phyloP scores from a whole-genome alignment of 2,888 invertebrate genomes.

The Habrosyne pyritoides region DNA sequence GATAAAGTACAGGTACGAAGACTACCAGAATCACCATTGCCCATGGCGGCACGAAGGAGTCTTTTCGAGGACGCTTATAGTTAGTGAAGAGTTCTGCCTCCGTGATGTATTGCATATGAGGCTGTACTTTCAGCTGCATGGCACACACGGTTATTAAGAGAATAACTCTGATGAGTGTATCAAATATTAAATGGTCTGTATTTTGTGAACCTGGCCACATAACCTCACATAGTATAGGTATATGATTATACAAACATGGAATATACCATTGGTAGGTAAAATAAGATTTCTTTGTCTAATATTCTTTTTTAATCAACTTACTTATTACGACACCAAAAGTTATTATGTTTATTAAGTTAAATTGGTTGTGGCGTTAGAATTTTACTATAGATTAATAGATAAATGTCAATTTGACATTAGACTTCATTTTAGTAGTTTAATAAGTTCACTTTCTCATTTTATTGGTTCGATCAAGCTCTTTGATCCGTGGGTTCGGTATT shows the following conservation, averaged over 20 bases:
- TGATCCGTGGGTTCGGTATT: too few species aligned
- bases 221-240: conserved; percentile 16
- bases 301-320: too few species aligned
- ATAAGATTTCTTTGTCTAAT: neutral
- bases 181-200: conserved; percentile 29
- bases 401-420: too few species aligned
- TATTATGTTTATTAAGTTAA: too few species aligned
- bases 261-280: neutral
- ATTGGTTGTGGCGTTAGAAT: too few species aligned
- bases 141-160: conserved; percentile 42
- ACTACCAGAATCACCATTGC: conserved; percentile 85
- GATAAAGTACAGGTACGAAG: conserved; percentile 83
- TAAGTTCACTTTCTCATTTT: too few species aligned
- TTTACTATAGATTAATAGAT: too few species aligned
- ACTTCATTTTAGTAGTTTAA: too few species aligned
- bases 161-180: conserved; percentile 46
- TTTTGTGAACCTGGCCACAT: conserved; percentile 36
- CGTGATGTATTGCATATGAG: conserved; percentile 88
- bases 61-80: conserved; percentile 88
- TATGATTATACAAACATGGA: too few species aligned
- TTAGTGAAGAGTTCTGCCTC: conserved; percentile 87
- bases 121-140: conserved; percentile 84
- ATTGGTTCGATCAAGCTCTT: too few species aligned
- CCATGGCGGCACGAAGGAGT: conserved; percentile 86
- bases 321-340: too few species aligned